Evolutionary conservation across 2,888 invertebrate species (phyloP).

Genomic region (Scrobipalpa costella): DNA sequence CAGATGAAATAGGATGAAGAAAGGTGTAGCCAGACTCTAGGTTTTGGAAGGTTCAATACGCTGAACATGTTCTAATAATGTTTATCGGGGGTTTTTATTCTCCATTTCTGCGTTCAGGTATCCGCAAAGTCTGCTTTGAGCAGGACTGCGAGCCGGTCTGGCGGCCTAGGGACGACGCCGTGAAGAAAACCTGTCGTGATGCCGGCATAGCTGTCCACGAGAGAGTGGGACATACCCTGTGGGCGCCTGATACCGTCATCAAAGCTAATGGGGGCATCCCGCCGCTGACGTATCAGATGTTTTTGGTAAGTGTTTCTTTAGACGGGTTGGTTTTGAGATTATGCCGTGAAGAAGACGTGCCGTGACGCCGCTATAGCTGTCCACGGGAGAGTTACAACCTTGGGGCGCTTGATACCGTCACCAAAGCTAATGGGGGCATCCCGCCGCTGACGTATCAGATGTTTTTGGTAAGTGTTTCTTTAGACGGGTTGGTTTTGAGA

Average conservation of each 20-base stretch:
- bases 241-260: conserved; percentile 84
- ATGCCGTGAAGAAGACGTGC: conserved; percentile 81
- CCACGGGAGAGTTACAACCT: conserved; percentile 32
- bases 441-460: conserved; percentile 81
- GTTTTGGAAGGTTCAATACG: no score
- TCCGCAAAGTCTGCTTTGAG: conserved; percentile 80
- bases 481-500: background rate
- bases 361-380: conserved; percentile 70
- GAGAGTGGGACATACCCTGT: conserved; percentile 86
- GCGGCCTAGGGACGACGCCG: conserved; percentile 81
- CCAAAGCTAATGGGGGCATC: conserved; percentile 82
- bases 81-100: no score
- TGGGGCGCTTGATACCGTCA: background rate
- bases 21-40: no score
- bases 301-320: conserved; percentile 72
- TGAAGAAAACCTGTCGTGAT: conserved; percentile 78
- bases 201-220: conserved; percentile 76
- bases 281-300: conserved; percentile 87
- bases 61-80: no score
- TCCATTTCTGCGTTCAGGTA: conserved; percentile 47
- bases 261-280: conserved; percentile 86
- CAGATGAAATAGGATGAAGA: no score
- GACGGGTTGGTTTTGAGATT: conserved; percentile 41
- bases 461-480: background rate
- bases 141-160: conserved; percentile 88